Evolutionary conservation across 2,113 vertebrate species (phyloP).

Genomic region (Apteryx mantelli): DNA sequence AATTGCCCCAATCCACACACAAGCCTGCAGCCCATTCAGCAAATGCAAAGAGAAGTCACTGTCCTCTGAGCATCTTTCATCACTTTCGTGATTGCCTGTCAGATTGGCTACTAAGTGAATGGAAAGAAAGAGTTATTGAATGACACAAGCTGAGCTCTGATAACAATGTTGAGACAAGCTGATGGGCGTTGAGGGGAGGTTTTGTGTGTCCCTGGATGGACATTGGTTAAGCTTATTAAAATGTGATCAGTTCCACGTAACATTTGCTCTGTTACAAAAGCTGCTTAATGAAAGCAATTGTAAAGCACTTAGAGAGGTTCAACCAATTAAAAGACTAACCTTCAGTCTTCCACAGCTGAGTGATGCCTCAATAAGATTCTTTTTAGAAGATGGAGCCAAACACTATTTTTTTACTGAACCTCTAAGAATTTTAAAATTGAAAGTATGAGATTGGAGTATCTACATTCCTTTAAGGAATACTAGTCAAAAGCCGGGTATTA

Average conservation of each 20-base stretch:
- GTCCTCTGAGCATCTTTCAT: background rate
- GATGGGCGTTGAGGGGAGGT: background rate
- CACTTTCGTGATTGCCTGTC: background rate
- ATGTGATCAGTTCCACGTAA: constrained; percentile 11
- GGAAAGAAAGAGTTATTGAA: background rate
- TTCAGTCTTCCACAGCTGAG: background rate
- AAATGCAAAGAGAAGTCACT: background rate
- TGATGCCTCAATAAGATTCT: background rate
- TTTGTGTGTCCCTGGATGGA: background rate
- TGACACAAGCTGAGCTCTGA: background rate
- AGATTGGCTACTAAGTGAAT: rapidly evolving
- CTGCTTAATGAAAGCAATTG: constrained; percentile 42
- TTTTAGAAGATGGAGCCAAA: background rate
- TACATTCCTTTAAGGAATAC: background rate
- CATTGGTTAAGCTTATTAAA: background rate
- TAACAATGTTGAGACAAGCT: background rate
- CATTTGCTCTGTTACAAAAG: background rate
- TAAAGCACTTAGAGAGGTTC: constrained; percentile 25
- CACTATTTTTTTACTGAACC: rapidly evolving
- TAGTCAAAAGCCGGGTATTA: background rate
- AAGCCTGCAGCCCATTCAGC: background rate
- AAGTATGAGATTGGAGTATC: background rate
- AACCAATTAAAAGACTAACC: constrained; percentile 18
- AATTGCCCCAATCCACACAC: rapidly evolving
- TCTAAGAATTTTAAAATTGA: background rate